These are phyloP conservation scores for Hybognathus amarus DNA, from an alignment of 2,797 vertebrate genomes.

Conservation along the genomic window DNA sequence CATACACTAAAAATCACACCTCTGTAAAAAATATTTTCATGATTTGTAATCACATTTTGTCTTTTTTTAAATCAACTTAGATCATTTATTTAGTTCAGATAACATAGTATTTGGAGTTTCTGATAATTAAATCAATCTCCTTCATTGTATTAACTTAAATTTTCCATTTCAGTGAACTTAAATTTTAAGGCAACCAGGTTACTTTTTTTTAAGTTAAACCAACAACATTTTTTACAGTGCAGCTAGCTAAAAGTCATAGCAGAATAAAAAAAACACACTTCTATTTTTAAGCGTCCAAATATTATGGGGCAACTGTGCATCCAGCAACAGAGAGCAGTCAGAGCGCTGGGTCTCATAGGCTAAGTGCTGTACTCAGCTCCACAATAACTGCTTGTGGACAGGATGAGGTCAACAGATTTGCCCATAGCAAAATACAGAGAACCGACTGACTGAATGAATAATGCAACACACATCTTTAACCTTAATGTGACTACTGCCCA, in stretches of 20 bases:
- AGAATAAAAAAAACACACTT: not conserved
- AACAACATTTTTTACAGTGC: too few relatives aligned
- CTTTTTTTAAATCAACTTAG: too few relatives aligned
- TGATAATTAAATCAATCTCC: too few relatives aligned
- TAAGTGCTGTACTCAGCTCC: not conserved
- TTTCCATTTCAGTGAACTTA: too few relatives aligned
- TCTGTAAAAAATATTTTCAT: too few relatives aligned
- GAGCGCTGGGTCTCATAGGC: not conserved
- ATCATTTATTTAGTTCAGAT: too few relatives aligned
- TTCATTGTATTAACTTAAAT: too few relatives aligned
- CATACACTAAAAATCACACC: too few relatives aligned
- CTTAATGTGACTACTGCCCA: constrained; percentile 18
- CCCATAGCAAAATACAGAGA: not conserved
- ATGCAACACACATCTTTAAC: constrained; percentile 12
- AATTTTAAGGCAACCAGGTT: too few relatives aligned
- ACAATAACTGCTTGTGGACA: not conserved
- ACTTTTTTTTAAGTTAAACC: too few relatives aligned
- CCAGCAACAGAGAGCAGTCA: not conserved
- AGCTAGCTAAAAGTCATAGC: not conserved
- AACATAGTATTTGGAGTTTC: too few relatives aligned
- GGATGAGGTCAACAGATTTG: constrained; percentile 28
- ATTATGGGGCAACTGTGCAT: not conserved
- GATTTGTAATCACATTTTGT: too few relatives aligned
- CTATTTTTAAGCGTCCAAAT: constrained; percentile 12
- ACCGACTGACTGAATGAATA: constrained; percentile 6